A percentile compares a stretch with the other conserved stretches of the same genome.
These are phyloP conservation scores for Odontamblyopus rebecca DNA, from an alignment of 2,797 vertebrate species.

Conservation along the genomic window DNA sequence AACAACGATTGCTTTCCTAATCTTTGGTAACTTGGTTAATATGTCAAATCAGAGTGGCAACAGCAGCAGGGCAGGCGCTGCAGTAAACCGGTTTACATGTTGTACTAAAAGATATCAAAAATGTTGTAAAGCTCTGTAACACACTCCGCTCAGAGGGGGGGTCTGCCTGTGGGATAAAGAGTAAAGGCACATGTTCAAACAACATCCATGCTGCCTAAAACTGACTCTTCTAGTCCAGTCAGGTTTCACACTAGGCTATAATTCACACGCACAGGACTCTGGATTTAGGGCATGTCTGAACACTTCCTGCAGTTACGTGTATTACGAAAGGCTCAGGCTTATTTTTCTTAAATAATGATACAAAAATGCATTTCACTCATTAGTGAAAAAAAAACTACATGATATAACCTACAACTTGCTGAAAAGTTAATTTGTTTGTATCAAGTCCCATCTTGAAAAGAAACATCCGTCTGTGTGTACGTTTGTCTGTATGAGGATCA, in stretches of 20 bases:
- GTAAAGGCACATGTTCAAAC: neutral
- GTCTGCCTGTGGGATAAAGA: neutral
- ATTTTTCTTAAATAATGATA: neutral
- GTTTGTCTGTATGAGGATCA: neutral
- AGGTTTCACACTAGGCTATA: constrained; percentile 10
- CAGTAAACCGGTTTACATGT: constrained; percentile 70
- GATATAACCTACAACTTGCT: neutral
- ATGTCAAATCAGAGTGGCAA: constrained; percentile 62
- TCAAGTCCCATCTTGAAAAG: neutral
- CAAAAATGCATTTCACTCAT: neutral
- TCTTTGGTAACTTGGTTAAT: constrained; percentile 74
- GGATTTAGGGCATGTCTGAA: constrained; percentile 9
- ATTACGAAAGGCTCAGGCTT: neutral
- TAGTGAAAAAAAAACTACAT: neutral
- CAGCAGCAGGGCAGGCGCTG: constrained; percentile 44
- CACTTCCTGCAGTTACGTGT: constrained; percentile 3
- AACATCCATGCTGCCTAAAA: neutral
- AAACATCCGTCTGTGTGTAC: neutral
- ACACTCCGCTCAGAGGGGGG: neutral
- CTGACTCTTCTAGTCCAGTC: constrained; percentile 16
- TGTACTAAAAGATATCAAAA: constrained; percentile 36
- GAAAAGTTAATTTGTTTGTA: neutral
- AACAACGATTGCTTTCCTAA: constrained; percentile 77
- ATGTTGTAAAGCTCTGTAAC: constrained; percentile 34
- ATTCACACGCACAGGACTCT: constrained; percentile 5